Evolutionary conservation across 2,888 invertebrate genomes (phyloP), one percentile per base, ranked within the genome.

Genomic region (Oscheius sp.): DNA sequence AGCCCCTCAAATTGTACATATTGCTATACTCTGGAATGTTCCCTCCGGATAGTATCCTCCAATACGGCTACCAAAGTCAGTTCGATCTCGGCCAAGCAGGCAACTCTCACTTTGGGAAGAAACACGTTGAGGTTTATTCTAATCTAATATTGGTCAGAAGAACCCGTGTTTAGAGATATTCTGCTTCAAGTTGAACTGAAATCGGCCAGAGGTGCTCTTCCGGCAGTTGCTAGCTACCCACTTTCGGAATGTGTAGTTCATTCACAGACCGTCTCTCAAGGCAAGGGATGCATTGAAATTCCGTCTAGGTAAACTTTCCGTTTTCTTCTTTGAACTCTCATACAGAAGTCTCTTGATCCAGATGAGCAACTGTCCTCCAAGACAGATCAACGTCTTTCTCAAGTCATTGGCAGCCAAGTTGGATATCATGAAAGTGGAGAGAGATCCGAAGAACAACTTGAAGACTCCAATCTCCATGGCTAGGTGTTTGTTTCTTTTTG

Each of bases 361-460:
- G 65, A 53, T 86, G 58, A 80, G 76, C 7, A 85, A 86, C 63
- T 83, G 83, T 63, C 77, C 85, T 2, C 84, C 86, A 1, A 73
- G 81, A 33, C 75, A 79, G 35, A 66, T 86, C 57, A 84, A 83
- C 53, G 79, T 86, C 5, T 85, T 86, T 63, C 72, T 85, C 70
- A 85, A 84, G 65, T 81, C 84, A 0, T 76, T 86, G 0, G 79
- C 82, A 10, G 86, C 85, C 9, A 86, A 86, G 62, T 47, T 86
- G 29, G 77, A 82, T 53, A 73, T 86, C 11, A 78, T 84, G 81
- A 76, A 75, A 59, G 73, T 73, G 42, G 82, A 84, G 21, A 59
- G 71, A 48, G 66, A 55, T 5, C 9, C 63, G 9, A 11, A 60
- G 50, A 53, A 53, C 51, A 42, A 21, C 11, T 5, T 76, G 65